Conservation (phyloP, 2,113 vertebrate genomes). For the Brachionichthys hirsutus region DNA sequence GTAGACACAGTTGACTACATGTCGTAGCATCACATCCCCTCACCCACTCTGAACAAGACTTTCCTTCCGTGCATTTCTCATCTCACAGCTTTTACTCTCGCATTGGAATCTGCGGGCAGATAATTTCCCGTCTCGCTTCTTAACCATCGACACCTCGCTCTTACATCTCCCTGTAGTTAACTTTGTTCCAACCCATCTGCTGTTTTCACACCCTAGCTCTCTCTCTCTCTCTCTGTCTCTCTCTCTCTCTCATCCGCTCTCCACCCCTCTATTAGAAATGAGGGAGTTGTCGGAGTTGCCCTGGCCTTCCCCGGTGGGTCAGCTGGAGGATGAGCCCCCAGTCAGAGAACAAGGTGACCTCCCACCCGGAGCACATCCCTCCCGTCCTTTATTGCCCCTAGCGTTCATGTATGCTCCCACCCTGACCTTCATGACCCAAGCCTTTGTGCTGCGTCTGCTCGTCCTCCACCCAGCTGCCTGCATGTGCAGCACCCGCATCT, state of each 20-base stretch:
- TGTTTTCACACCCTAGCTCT: slow-evolving; percentile 45
- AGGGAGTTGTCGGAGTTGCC: slow-evolving; percentile 74
- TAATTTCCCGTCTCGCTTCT: slow-evolving; percentile 15
- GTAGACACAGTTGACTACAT: slow-evolving; percentile 21
- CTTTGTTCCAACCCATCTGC: slow-evolving; percentile 53
- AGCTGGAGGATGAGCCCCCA: slow-evolving; percentile 71
- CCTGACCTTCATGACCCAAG: slow-evolving; percentile 31
- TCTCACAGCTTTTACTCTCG: background rate
- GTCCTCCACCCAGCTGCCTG: background rate
- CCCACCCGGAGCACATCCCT: slow-evolving; percentile 39
- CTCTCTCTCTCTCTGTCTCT: slow-evolving; percentile 18
- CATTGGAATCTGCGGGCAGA: slow-evolving; percentile 24
- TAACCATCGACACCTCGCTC: slow-evolving; percentile 21
- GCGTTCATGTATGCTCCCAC: slow-evolving; percentile 14
- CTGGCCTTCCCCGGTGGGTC: slow-evolving; percentile 77
- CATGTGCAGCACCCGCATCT: slow-evolving; percentile 21
- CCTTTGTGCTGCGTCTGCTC: slow-evolving; percentile 56
- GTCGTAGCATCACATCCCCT: slow-evolving; percentile 8
- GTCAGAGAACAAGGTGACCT: slow-evolving; percentile 77
- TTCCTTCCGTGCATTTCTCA: slow-evolving; percentile 12
- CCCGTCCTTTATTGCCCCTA: slow-evolving; percentile 21
- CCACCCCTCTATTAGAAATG: slow-evolving; percentile 63
- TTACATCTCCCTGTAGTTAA: slow-evolving; percentile 24
- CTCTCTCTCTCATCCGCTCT: slow-evolving; percentile 26
- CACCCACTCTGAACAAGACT: slow-evolving; percentile 4